Evolutionary conservation across 2,888 invertebrate genomes (phyloP).

Genomic region (Parapristionchus giblindavisi): DNA sequence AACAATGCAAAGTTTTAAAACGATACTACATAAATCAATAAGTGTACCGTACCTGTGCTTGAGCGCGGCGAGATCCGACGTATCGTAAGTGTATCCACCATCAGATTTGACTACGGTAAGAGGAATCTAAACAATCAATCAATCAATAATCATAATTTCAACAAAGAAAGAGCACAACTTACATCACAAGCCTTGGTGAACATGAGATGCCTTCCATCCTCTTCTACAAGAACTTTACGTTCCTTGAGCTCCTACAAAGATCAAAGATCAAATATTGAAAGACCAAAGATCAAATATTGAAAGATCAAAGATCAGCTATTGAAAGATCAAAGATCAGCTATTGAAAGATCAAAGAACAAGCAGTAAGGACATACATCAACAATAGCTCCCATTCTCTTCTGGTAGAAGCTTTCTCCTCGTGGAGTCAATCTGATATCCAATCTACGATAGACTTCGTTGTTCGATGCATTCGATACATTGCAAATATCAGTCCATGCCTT

Average conservation of each 20-base stretch:
- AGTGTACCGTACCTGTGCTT: conserved; percentile 49
- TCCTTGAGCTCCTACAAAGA: conserved; percentile 37
- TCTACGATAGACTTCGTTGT: conserved; percentile 77
- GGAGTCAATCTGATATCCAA: conserved; percentile 82
- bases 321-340: too few species aligned
- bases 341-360: too few species aligned
- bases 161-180: not conserved
- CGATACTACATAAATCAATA: not conserved
- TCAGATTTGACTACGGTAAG: conserved; percentile 94
- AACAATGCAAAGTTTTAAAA: not conserved
- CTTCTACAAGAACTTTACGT: conserved; percentile 73
- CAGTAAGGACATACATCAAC: conserved; percentile 77
- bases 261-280: not conserved
- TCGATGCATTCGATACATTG: conserved; percentile 80
- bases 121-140: conserved; percentile 75
- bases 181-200: conserved; percentile 70
- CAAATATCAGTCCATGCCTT: conserved; percentile 90
- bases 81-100: conserved; percentile 93
- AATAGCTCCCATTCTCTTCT: conserved; percentile 84
- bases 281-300: too few species aligned
- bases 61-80: conserved; percentile 93
- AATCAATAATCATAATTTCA: too few species aligned
- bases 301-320: too few species aligned
- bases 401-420: conserved; percentile 96
- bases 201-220: conserved; percentile 76